Evolutionary conservation across 2,888 invertebrate genomes (phyloP).

Genomic region (Eupithecia tripunctaria): DNA sequence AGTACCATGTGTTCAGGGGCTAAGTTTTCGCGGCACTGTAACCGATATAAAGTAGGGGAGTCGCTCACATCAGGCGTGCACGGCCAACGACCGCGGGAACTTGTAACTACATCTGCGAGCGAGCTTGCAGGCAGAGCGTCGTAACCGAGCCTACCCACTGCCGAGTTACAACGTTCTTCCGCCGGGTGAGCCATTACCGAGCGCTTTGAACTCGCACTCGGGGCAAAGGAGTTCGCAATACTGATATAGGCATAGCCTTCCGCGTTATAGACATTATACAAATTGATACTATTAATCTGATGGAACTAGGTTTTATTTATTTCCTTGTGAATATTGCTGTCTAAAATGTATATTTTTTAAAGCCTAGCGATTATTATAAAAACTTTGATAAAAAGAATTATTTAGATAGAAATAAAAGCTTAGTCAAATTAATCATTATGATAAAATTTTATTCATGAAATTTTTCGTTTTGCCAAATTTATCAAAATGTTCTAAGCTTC

Average conservation of each 20-base stretch:
- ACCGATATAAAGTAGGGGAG: slow-evolving; percentile 73
- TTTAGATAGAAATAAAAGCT: background rate
- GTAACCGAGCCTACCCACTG: slow-evolving; percentile 56
- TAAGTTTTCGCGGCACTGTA: slow-evolving; percentile 71
- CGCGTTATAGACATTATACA: slow-evolving; percentile 55
- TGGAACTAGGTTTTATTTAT: slow-evolving; percentile 23
- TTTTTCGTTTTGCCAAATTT: background rate
- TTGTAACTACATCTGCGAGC: slow-evolving; percentile 80
- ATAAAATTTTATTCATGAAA: background rate
- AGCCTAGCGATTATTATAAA: background rate
- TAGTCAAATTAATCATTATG: background rate
- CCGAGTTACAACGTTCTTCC: slow-evolving; percentile 57
- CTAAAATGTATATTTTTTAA: background rate
- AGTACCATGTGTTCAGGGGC: slow-evolving; percentile 47
- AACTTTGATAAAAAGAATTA: background rate
- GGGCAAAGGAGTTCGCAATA: slow-evolving; percentile 66
- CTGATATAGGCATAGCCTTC: slow-evolving; percentile 60
- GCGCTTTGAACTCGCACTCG: slow-evolving; percentile 74
- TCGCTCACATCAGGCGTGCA: slow-evolving; percentile 63
- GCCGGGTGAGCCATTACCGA: slow-evolving; percentile 51
- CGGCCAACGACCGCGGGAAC: slow-evolving; percentile 83
- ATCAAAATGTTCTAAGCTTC: background rate
- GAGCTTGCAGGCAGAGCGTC: slow-evolving; percentile 60
- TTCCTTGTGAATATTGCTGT: slow-evolving; percentile 5
- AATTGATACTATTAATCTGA: slow-evolving; percentile 33